Evolutionary conservation across 2,888 invertebrate genomes (phyloP).

Genomic region (Ptychoptera contaminata): DNA sequence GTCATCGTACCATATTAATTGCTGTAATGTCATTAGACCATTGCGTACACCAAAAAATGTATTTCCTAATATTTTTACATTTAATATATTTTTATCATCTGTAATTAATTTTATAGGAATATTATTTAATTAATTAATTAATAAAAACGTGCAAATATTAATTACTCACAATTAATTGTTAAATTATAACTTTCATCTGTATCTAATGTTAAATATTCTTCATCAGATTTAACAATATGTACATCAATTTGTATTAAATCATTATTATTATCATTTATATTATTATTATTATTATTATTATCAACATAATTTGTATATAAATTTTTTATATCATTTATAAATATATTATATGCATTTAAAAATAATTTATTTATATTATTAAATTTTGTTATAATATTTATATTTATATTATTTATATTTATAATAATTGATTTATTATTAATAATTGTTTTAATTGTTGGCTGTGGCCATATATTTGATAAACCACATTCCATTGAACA

Average conservation of each 20-base stretch:
- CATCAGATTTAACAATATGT: slow-evolving; percentile 37
- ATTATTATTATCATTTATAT: slow-evolving; percentile 1
- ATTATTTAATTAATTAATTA: background rate
- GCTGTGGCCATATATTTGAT: slow-evolving; percentile 62
- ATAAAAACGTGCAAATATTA: background rate
- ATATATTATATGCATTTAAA: slow-evolving; percentile 22
- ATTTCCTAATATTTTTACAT: slow-evolving; percentile 44
- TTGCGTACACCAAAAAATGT: slow-evolving; percentile 66
- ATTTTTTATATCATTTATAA: slow-evolving; percentile 23
- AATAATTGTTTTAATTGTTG: slow-evolving; percentile 52
- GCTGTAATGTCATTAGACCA: slow-evolving; percentile 62
- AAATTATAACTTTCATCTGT: slow-evolving; percentile 64
- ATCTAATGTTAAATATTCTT: slow-evolving; percentile 42
- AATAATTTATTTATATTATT: slow-evolving; percentile 21
- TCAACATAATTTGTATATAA: background rate
- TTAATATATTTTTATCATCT: slow-evolving; percentile 29
- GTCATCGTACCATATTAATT: slow-evolving; percentile 66
- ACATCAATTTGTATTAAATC: slow-evolving; percentile 28
- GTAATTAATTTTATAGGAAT: background rate
- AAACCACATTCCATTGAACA: slow-evolving; percentile 67
- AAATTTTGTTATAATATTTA: slow-evolving; percentile 23
- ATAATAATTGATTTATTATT: slow-evolving; percentile 45
- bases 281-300: slow-evolving; percentile 5
- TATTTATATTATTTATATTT: slow-evolving; percentile 21
- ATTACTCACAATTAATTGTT: slow-evolving; percentile 34